Base-by-base conservation (phyloP, 2,113 vertebrate genomes). In the Microcebus tavaratra region DNA sequence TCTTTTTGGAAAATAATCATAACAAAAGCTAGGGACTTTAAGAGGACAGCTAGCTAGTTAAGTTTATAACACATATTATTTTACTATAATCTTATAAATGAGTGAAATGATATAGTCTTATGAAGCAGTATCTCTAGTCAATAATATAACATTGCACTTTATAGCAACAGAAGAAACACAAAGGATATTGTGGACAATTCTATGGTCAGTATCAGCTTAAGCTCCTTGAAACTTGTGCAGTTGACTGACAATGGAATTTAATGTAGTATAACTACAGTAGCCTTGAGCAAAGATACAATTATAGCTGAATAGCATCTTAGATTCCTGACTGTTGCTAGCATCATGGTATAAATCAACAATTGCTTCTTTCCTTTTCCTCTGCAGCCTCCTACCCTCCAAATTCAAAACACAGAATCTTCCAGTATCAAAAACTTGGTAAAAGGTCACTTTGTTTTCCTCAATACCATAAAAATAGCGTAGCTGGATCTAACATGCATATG, bases 401-500 rank as follows among this genome's bases (percentile, higher is more conserved):
- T 78, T 94, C 95, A 97, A 96, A 98, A 96, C 63, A 31, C 89
- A 80, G 94, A 97, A 94, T 70, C 95, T 96, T 98, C 94, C 93
- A 94, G 92, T 84, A 97, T 94, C 96, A 97, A 98, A 97, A 98
- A 98, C 96, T 97, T 97, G 84, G 96, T 86, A 98, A 99, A 98
- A 98, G 98, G 98, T 98, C 97, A 98, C 95, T 98, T 97, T 98
- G 97, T 98, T 98, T 98, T 97, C 95, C 95, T 97, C 95, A 61
- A 86, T 72, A 93, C 78, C 94, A 97, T 86, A 97, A 98, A 98
- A 97, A 98, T 59, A 95, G 97, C 97, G 97, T 1, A 34, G 97
- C 89, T 93, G 81, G 90, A 97, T 96, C 97, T 98, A 97, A 98
- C 97, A 97, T 83, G 94, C 98, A 96, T 98, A 98, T 98, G 98